Evolutionary conservation across 2,888 invertebrate genomes (phyloP).

Genomic region (Caenorhabditis sinica): DNA sequence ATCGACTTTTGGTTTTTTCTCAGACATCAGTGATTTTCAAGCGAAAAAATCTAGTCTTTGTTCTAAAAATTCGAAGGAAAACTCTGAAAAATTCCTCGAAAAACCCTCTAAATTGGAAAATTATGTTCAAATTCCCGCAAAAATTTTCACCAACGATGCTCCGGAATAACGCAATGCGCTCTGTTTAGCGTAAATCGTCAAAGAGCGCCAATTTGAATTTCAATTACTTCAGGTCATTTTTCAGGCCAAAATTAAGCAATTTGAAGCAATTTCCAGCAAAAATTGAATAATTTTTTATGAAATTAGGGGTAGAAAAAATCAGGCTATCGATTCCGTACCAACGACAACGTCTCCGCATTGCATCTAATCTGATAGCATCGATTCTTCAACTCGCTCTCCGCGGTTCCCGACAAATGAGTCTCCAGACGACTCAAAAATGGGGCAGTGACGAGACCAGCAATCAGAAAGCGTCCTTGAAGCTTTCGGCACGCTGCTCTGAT

Average conservation of each 20-base stretch:
- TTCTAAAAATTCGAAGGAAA: too few species aligned
- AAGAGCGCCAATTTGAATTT: too few species aligned
- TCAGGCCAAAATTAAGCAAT: too few species aligned
- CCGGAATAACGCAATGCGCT: neutral
- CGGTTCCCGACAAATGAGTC: constrained; percentile 53
- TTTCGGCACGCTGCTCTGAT: constrained; percentile 77
- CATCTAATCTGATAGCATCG: constrained; percentile 79
- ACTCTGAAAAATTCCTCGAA: too few species aligned
- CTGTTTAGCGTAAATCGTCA: neutral
- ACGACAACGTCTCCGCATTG: constrained; percentile 68
- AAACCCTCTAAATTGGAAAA: too few species aligned
- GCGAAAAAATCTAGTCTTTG: too few species aligned
- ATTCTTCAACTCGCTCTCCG: constrained; percentile 69
- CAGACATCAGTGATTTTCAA: too few species aligned
- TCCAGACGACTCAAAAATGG: constrained; percentile 72
- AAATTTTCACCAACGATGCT: neutral
- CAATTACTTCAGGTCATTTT: too few species aligned
- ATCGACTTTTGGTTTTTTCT: too few species aligned
- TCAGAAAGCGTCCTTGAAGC: constrained; percentile 78
- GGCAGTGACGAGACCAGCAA: constrained; percentile 76
- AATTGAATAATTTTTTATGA: too few species aligned
- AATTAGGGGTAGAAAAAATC: too few species aligned
- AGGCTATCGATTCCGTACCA: constrained; percentile 52
- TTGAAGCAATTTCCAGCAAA: too few species aligned
- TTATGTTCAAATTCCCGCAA: neutral